phyloP scores from a whole-genome alignment of 1,140 invertebrate species.

The Scaptodrosophila lebanonensis region DNA sequence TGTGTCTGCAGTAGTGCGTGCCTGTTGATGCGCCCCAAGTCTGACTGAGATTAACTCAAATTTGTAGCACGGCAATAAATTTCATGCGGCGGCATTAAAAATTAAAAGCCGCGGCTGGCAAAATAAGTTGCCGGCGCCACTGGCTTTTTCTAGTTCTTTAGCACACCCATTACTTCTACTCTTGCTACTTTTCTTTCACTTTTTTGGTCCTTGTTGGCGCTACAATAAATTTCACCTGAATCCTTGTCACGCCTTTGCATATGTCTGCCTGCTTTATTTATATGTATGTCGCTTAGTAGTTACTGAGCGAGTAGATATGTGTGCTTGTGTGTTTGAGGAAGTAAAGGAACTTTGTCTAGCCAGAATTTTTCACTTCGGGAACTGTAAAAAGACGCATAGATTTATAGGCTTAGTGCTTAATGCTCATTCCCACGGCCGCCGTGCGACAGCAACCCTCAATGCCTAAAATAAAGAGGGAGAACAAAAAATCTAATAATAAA shows the following conservation, averaged over 20 bases:
- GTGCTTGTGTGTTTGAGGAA: conserved; percentile 10
- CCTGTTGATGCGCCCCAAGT: conserved; percentile 8
- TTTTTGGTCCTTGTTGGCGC: conserved; percentile 23
- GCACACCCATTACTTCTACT: conserved; percentile 14
- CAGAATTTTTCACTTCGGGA: conserved; percentile 38
- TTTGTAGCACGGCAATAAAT: conserved; percentile 69
- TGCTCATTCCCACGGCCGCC: conserved; percentile 46
- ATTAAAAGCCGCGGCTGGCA: conserved; percentile 56
- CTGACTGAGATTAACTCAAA: conserved; percentile 59
- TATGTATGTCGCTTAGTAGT: conserved; percentile 28
- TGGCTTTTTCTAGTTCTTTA: conserved; percentile 28
- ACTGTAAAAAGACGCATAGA: conserved; percentile 17
- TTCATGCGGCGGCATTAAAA: conserved; percentile 61
- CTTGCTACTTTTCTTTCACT: conserved; percentile 3
- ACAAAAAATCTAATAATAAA: conserved; percentile 60
- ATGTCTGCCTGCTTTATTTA: conserved; percentile 58
- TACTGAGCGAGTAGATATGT: conserved; percentile 1
- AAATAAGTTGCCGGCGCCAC: conserved; percentile 50
- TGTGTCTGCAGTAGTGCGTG: conserved; percentile 23
- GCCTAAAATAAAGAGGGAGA: too few species aligned
- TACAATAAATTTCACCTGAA: conserved; percentile 63
- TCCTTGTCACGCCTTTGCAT: conserved; percentile 64
- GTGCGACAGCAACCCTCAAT: conserved; percentile 20
- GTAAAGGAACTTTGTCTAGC: conserved; percentile 28
- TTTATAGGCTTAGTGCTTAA: conserved; percentile 19